Percentiles rank a stretch among this genome's conserved stretches.
Conservation (phyloP, 2,797 vertebrate genomes). For the Lagocephalus sceleratus region DNA sequence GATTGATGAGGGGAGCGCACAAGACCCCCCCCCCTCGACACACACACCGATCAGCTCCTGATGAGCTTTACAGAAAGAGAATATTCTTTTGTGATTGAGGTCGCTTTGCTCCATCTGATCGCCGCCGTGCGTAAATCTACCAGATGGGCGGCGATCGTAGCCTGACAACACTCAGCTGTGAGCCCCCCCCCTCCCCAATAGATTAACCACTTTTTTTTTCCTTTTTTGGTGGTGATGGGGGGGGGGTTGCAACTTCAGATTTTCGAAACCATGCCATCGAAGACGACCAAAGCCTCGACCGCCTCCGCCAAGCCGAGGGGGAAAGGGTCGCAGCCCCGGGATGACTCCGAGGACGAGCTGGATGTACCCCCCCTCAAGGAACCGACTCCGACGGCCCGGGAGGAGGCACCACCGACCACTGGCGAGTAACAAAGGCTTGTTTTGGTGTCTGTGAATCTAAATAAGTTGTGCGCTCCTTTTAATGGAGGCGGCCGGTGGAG, state of each 20-base stretch:
- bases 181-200: too few species aligned
- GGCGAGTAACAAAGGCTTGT: constrained; percentile 78
- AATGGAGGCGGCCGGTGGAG: constrained; percentile 54
- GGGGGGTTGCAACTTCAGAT: too few species aligned
- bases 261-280: constrained; percentile 83
- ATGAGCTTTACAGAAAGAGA: neutral
- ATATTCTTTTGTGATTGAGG: neutral
- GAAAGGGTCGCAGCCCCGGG: constrained; percentile 74
- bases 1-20: constrained; percentile 15
- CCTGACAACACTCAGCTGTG: constrained; percentile 56
- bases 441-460: constrained; percentile 71
- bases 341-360: constrained; percentile 79
- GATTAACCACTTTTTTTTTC: constrained; percentile 57
- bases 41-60: constrained; percentile 4
- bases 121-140: constrained; percentile 16
- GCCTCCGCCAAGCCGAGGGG: constrained; percentile 74
- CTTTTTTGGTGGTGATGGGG: constrained; percentile 1
- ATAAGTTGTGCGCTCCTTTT: constrained; percentile 67
- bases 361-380: constrained; percentile 72
- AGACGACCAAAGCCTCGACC: constrained; percentile 82
- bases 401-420: constrained; percentile 73
- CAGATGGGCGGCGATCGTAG: constrained; percentile 50
- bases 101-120: neutral
- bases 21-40: too few species aligned
- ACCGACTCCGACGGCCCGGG: constrained; percentile 67